phyloP scores from a whole-genome alignment of 2,888 invertebrate genomes.

The Ligdia adustata region DNA sequence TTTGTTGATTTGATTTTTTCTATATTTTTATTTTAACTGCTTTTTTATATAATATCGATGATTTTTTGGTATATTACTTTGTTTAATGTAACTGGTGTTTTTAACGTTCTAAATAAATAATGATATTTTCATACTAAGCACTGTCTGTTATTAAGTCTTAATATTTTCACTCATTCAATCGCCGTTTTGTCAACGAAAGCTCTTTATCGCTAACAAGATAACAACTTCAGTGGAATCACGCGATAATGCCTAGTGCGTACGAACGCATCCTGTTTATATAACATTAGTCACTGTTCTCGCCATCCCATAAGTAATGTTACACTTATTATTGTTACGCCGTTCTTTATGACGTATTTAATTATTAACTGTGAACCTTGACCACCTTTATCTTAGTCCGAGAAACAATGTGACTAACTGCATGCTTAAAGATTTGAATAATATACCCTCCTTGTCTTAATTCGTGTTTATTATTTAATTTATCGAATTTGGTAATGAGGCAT shows the following conservation, averaged over 20 bases:
- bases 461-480: too few species aligned
- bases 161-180: neutral
- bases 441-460: too few species aligned
- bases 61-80: too few species aligned
- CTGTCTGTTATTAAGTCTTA: too few species aligned
- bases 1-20: too few species aligned
- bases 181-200: conserved; percentile 11
- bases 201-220: conserved; percentile 23
- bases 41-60: too few species aligned
- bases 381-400: conserved; percentile 8
- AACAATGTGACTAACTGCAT: conserved; percentile 7
- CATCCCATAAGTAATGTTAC: conserved; percentile 12
- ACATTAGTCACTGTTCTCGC: conserved; percentile 27
- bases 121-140: too few species aligned
- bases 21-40: too few species aligned
- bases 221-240: conserved; percentile 21
- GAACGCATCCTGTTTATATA: conserved; percentile 33
- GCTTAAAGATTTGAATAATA: too few species aligned
- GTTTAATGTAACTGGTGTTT: too few species aligned
- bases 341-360: conserved; percentile 1
- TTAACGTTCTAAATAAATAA: too few species aligned
- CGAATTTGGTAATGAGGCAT: too few species aligned
- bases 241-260: conserved; percentile 16
- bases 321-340: neutral
- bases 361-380: conserved; percentile 1